phyloP scores from a whole-genome alignment of 2,113 vertebrate genomes.

The Trichechus manatus region DNA sequence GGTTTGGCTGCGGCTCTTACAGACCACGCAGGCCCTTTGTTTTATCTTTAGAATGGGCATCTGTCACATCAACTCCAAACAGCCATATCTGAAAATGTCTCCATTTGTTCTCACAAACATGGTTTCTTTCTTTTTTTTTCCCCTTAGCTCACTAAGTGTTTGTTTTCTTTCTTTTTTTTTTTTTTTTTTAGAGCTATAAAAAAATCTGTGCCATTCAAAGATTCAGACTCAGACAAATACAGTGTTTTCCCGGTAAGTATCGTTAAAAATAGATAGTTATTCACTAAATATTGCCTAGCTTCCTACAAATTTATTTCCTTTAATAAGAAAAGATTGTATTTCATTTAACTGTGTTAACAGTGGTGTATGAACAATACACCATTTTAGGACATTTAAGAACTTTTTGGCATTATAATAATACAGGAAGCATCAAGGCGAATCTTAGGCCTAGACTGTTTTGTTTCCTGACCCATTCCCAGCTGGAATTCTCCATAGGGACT shows the following conservation, averaged over 20 bases:
- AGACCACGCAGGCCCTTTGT: fast-evolving
- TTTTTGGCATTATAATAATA: background rate
- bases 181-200: slow-evolving; percentile 81
- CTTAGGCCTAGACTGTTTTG: background rate
- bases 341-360: background rate
- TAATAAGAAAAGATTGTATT: slow-evolving; percentile 30
- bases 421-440: background rate
- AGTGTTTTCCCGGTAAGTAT: slow-evolving; percentile 89
- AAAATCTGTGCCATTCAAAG: slow-evolving; percentile 86
- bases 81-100: background rate
- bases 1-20: background rate
- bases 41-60: background rate
- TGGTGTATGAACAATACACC: background rate
- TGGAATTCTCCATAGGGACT: background rate
- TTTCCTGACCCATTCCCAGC: background rate
- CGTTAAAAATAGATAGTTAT: slow-evolving; percentile 31
- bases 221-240: slow-evolving; percentile 89
- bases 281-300: slow-evolving; percentile 20
- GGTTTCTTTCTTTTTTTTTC: background rate
- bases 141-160: slow-evolving; percentile 11
- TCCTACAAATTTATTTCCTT: slow-evolving; percentile 68
- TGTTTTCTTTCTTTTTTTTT: slow-evolving; percentile 66
- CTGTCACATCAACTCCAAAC: background rate
- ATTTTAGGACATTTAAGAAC: background rate
- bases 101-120: slow-evolving; percentile 19